Base-by-base conservation (phyloP, 2,113 vertebrate genomes). In the cattle (Bos taurus) region DNA sequence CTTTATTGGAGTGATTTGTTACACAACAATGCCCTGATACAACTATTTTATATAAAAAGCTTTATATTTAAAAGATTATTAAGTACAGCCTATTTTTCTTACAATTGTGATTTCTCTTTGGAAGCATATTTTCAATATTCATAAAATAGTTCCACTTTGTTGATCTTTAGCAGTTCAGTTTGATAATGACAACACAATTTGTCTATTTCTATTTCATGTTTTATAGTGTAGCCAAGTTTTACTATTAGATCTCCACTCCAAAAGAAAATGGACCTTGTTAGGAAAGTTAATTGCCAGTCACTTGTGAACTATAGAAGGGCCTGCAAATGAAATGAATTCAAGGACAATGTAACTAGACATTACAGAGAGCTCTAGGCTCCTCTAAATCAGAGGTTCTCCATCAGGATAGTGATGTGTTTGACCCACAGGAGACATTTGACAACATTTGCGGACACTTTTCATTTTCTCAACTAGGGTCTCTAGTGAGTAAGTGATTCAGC, bases 281-380 rank as follows among this genome's bases (percentile, higher is more conserved):
- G 97, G 98, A 99, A 95, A 98, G 99, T 91, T 99, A 99, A 91
- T 99, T 99, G 91, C 99, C 99, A 81, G 74, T 99, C 92, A 97
- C 99, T 98, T 99, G 99, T 98, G 99, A 99, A 3, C 98, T 99
- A n/a, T 99, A 99, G 97, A 99, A 99, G 50, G 98, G 56, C 99
- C 99, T 96, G 99, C 99, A 97, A 99, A 96, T 94, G 99, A 99
- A 98, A 93, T 6, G 98, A 99, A 85, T 99, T 99, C 86, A 98
- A 97, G 92, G 98, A 99, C 88, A 99, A 99, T 99, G 99, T 99
- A 97, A 99, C 98, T 91, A 98, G 99, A 91, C 99, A 99, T 98
- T 99, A 99, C 98, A 98, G 99, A 30, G 99, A 30, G 13, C 85
- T 90, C 62, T n/a, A 97, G 81, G 33, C 40, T 26, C 56, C 50